These are phyloP conservation scores for Papilio helenus DNA, from an alignment of 1,140 invertebrate species.

Conservation along the genomic window DNA sequence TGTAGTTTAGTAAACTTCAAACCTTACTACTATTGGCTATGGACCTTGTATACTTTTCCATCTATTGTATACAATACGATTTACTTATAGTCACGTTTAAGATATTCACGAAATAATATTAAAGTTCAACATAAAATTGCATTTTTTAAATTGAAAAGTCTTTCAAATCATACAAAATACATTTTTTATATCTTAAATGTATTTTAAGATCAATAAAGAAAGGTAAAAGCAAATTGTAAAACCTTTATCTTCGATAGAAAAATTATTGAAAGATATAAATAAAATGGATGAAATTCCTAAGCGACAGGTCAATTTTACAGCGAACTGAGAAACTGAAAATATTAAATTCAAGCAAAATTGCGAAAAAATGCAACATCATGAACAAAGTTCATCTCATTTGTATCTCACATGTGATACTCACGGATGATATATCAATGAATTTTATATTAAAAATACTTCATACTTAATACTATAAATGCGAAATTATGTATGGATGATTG, in stretches of 20 bases:
- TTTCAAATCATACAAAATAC: too few relatives aligned
- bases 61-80: too few relatives aligned
- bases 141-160: too few relatives aligned
- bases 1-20: too few relatives aligned
- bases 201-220: background rate
- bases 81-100: too few relatives aligned
- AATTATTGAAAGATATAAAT: constrained; percentile 8
- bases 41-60: too few relatives aligned
- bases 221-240: background rate
- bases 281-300: background rate
- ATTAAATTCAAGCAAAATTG: background rate
- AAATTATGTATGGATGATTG: too few relatives aligned
- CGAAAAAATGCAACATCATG: constrained; percentile 9
- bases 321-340: background rate
- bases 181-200: background rate
- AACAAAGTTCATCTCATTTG: background rate
- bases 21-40: too few relatives aligned
- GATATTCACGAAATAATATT: too few relatives aligned
- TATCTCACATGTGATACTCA: background rate
- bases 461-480: too few relatives aligned
- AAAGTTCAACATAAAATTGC: too few relatives aligned
- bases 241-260: background rate
- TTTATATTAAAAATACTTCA: background rate
- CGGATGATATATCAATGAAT: background rate
- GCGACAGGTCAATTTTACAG: constrained; percentile 7